Evolutionary conservation across 2,113 vertebrate species (phyloP), one percentile per base, ranked within the genome.

Genomic region (Chitala chitala): DNA sequence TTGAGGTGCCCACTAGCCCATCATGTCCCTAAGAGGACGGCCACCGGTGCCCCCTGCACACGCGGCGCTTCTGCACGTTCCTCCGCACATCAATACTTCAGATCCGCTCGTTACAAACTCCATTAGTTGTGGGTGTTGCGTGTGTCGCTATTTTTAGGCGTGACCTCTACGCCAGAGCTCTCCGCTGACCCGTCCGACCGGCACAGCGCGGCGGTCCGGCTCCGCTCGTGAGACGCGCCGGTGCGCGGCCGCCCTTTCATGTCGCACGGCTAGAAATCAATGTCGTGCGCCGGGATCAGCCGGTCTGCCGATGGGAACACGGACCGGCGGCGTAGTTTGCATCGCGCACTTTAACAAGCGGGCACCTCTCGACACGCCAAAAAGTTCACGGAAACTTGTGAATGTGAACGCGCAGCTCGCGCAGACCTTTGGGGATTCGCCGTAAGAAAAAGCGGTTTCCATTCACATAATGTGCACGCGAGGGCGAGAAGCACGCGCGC

Each of bases 121-220:
- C 66, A 74, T 78, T 71, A 63, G 76, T 76, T 73, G 72, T 71
- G 75, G 74, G 75, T 78, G 76, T 76, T 76, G 78, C 73, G 80
- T 78, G 80, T 78, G 76, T 55, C 58, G 53, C 81, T 85, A 84
- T 84, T 81, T 78, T 78, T 83, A 84, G 79, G 46, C 64, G 40
- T 83, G 82, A 81, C 81, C 80, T 82, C 78, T 76, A 75, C 38
- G 5, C 48, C 74, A 76, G 50, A 50, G 76, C 55, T 63, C 50
- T 36, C 59, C 72, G 75, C 77, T 76, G 78, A 80, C 77, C 72
- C 71, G 74, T 72, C 74, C 74, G 58, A 46, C 75, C 68, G 72
- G 70, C 51, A 59, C 76, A 55, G 64, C 66, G 48, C 33, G 29
- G 31, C 29, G 1, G 36, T 50, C 2, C 24, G 42, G 22, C 3